These are phyloP conservation scores for Chaetodon trifascialis DNA, from an alignment of 2,113 vertebrate genomes.

Conservation along the genomic window DNA sequence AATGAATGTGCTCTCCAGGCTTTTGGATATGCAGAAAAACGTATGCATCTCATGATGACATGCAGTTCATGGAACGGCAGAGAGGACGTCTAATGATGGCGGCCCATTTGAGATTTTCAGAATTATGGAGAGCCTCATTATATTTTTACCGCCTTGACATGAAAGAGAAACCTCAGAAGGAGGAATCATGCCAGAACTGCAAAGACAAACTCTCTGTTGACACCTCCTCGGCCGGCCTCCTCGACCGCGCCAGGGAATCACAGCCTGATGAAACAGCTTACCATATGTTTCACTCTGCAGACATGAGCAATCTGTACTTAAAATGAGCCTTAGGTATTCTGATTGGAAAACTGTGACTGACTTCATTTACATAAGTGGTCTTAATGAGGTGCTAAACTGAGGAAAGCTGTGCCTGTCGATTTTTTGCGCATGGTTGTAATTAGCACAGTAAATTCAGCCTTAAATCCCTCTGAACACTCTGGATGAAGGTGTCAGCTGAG, in stretches of 20 bases:
- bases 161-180: neutral
- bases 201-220: neutral
- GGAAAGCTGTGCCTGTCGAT: neutral
- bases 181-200: neutral
- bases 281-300: slow-evolving; percentile 11
- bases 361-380: slow-evolving; percentile 27
- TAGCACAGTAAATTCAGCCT: neutral
- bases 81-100: neutral
- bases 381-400: slow-evolving; percentile 31
- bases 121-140: neutral
- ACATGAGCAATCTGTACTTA: slow-evolving; percentile 3
- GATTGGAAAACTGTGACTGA: slow-evolving; percentile 8
- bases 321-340: slow-evolving; percentile 5
- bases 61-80: neutral
- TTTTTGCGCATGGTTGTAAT: neutral
- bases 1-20: neutral
- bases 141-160: slow-evolving; percentile 2
- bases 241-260: neutral
- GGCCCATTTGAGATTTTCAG: neutral
- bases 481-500: neutral
- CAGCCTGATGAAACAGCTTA: neutral
- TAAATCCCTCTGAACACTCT: neutral
- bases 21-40: neutral
- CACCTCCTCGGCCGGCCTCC: neutral
- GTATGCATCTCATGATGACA: neutral